These are phyloP conservation scores for Cantharis lateralis DNA, from an alignment of 2,888 invertebrate genomes.

Conservation along the genomic window DNA sequence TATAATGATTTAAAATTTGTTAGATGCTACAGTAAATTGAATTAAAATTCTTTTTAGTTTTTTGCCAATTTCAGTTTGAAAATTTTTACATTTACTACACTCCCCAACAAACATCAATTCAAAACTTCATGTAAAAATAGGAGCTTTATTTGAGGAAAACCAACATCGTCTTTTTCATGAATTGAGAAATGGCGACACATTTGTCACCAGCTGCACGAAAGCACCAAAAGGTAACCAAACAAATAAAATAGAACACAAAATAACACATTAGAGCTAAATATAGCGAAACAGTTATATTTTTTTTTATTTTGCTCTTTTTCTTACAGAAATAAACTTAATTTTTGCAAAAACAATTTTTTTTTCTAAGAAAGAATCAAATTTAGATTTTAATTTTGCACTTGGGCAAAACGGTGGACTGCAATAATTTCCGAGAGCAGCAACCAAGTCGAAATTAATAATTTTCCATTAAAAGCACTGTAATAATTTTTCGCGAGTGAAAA, in stretches of 20 bases:
- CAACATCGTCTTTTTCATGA: conserved; percentile 36
- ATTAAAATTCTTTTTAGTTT: not conserved
- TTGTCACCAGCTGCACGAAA: conserved; percentile 37
- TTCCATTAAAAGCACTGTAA: no score
- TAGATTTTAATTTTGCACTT: no score
- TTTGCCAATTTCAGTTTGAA: not conserved
- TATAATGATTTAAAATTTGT: not conserved
- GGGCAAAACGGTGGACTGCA: no score
- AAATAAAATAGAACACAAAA: conserved; percentile 23
- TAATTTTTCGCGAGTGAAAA: not conserved
- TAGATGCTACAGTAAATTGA: not conserved
- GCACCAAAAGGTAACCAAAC: conserved; percentile 32
- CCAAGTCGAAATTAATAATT: no score
- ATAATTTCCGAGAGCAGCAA: no score
- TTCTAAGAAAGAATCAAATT: no score
- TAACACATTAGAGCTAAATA: conserved; percentile 15
- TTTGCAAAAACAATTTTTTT: not conserved
- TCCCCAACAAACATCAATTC: conserved; percentile 26
- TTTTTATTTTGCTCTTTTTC: not conserved
- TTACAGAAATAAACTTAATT: not conserved
- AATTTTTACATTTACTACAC: not conserved
- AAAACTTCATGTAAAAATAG: conserved; percentile 38
- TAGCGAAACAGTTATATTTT: conserved; percentile 2
- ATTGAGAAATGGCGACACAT: conserved; percentile 32
- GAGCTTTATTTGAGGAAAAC: conserved; percentile 36